Base-by-base conservation (phyloP, 2,888 invertebrate genomes). In the Zygothrica quintamaculata region DNA sequence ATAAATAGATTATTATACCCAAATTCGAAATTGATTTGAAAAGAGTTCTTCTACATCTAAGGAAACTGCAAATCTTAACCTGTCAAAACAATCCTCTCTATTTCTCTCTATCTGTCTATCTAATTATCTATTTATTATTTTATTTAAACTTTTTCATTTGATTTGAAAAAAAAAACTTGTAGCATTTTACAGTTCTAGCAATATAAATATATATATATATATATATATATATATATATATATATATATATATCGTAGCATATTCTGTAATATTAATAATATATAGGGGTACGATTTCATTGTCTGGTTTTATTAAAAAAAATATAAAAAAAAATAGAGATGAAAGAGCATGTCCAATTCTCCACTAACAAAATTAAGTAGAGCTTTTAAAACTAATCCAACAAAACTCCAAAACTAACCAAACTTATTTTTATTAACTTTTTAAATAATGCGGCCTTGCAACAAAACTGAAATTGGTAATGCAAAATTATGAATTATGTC, bases 241-340 rank as follows among this genome's bases (percentile, higher is more conserved):
- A 48, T 43, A 51, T 18, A 47, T 36, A 26, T 42, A 48, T 43
- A 51, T 18, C 39, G 34, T 42, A 26, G 47, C 50, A 53, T 11
- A 50, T 40, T 65, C 37, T 66, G 65, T 64, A 60, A 56, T 39
- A 67, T 65, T 39, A 48, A 22, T 22, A 3, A 60, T 56, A 65
- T 64, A 48, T 64, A 77, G 75, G 78, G 60, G 60, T 74, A 72
- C 65, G 69, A 65, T 61, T 74, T 62, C 50, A 77, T 84, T 90
- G 90, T 90, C 90, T 89, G 90, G 91, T 91, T 91, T 91, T 91
- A 90, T 90, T 89, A 82, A 89, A 85, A 79, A 78, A 74, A 74
- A 76, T 37, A 88, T 22, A 5, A 84, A 87, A 82, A 81, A 71
- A 68, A 77, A 77, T 33, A 88, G 84, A 78, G 77, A 74, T 77